Percentiles rank a stretch among this genome's conserved stretches.
phyloP scores from a whole-genome alignment of 2,797 vertebrate species.

The Spheniscus humboldti region DNA sequence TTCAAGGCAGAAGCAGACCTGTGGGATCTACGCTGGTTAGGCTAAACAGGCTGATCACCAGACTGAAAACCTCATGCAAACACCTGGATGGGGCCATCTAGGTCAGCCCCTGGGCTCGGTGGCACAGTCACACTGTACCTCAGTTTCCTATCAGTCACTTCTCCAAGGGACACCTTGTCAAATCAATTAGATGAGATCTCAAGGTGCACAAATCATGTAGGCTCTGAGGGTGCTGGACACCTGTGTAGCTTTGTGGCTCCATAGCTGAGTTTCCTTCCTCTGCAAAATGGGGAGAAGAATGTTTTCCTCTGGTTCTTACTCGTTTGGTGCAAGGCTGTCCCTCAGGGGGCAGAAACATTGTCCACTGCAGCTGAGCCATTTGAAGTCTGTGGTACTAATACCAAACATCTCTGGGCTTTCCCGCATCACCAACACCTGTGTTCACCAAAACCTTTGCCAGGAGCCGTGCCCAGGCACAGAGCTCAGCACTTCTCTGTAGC shows the following conservation, averaged over 20 bases:
- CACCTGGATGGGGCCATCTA: background rate
- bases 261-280: background rate
- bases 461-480: fast-evolving
- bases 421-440: background rate
- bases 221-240: background rate
- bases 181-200: background rate
- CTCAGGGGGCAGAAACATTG: background rate
- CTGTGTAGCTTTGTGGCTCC: background rate
- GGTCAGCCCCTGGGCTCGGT: background rate
- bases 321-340: background rate
- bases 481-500: background rate
- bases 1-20: background rate
- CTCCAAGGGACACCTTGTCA: background rate
- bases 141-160: background rate
- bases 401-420: background rate
- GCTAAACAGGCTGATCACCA: background rate
- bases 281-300: background rate
- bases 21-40: background rate
- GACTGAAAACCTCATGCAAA: background rate
- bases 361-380: background rate
- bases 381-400: background rate
- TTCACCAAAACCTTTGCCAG: background rate
- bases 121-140: background rate
- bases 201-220: background rate
- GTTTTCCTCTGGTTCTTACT: background rate